These are phyloP conservation scores for Brachyhypopomus gauderio DNA, from an alignment of 2,113 vertebrate species.

Conservation along the genomic window DNA sequence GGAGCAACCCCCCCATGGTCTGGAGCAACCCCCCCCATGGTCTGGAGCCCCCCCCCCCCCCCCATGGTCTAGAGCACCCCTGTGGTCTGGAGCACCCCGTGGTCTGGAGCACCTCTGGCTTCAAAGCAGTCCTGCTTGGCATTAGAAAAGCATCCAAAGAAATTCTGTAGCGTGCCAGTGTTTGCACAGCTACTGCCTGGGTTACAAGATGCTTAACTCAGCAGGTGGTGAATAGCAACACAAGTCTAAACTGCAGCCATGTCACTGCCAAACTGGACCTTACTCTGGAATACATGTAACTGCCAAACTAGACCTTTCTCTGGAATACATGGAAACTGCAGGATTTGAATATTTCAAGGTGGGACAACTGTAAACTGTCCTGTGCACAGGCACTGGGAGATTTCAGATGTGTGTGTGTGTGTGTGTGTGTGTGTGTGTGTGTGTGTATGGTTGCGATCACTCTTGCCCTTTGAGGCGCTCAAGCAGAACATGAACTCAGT, in stretches of 20 bases:
- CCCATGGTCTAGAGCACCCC: constrained; percentile 21
- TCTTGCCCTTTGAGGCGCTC: not conserved
- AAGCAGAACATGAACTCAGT: not conserved
- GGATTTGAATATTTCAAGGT: not conserved
- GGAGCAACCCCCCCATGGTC: not conserved
- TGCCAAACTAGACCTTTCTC: not conserved
- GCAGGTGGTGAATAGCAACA: constrained; percentile 38
- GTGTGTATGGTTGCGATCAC: not conserved
- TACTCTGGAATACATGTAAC: not conserved
- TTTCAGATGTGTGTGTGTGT: too few species aligned
- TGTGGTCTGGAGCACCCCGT: too few species aligned
- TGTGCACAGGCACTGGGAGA: too few species aligned
- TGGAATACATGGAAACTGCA: constrained; percentile 13
- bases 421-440: too few species aligned
- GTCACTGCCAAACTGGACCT: not conserved
- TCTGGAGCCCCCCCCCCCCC: constrained; percentile 44
- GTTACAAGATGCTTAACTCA: constrained; percentile 56
- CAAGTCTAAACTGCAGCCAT: constrained; percentile 8
- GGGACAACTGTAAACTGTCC: not conserved
- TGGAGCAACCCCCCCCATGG: constrained; percentile 24
- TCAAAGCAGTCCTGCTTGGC: constrained; percentile 55
- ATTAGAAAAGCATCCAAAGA: constrained; percentile 38
- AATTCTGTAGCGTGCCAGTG: constrained; percentile 54
- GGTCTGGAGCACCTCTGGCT: constrained; percentile 52
- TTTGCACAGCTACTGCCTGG: constrained; percentile 58